Evolutionary conservation across 2,888 invertebrate genomes (phyloP).

Genomic region (Serrognathus titanus): DNA sequence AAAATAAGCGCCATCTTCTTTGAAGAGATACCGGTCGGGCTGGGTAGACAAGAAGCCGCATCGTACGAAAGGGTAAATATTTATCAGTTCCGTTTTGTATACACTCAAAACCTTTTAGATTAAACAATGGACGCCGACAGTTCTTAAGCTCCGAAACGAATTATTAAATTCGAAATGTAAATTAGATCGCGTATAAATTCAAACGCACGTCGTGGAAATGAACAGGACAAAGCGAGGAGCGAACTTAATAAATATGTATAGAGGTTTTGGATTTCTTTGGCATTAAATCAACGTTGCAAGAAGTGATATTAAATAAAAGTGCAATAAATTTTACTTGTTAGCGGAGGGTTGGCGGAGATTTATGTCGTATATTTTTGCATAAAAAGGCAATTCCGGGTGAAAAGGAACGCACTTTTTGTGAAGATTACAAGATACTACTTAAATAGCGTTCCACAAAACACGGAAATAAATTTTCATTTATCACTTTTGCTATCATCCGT

Average conservation of each 20-base stretch:
- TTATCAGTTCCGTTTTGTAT: slow-evolving; percentile 11
- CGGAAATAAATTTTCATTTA: slow-evolving; percentile 3
- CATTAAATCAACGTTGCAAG: slow-evolving; percentile 5
- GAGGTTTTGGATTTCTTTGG: neutral
- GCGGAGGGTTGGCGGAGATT: slow-evolving; percentile 7
- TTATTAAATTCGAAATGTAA: neutral
- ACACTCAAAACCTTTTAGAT: neutral
- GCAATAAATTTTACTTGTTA: slow-evolving; percentile 8
- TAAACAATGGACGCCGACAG: neutral
- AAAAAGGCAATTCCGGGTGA: slow-evolving; percentile 15
- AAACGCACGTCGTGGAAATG: too few relatives aligned
- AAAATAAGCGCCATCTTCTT: too few relatives aligned
- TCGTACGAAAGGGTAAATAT: slow-evolving; percentile 15
- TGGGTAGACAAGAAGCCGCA: neutral
- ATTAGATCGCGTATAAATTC: neutral
- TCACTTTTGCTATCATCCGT: neutral
- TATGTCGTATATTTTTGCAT: slow-evolving; percentile 15
- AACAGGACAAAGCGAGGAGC: too few relatives aligned
- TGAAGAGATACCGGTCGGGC: neutral
- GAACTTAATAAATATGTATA: neutral
- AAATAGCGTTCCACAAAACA: slow-evolving; percentile 3
- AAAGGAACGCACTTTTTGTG: slow-evolving; percentile 4
- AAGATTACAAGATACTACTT: slow-evolving; percentile 14
- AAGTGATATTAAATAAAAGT: slow-evolving; percentile 11
- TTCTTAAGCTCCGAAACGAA: neutral